These are phyloP conservation scores for Pandion haliaetus DNA, from an alignment of 2,113 vertebrate species.

Conservation along the genomic window DNA sequence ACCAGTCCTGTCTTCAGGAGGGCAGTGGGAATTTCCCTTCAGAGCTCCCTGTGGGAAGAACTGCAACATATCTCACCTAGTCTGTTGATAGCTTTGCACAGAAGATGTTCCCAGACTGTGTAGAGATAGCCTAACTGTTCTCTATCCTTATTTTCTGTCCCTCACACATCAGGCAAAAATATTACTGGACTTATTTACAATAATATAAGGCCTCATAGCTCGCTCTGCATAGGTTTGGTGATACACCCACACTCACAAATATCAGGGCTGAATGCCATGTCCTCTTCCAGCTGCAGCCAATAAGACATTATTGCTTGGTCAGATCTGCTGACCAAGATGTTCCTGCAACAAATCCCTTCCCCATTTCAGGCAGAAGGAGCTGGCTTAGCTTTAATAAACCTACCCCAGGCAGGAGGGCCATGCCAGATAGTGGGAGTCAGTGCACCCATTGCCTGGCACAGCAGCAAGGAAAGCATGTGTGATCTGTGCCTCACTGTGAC, in stretches of 20 bases:
- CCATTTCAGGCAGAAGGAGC: background rate
- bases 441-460: background rate
- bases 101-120: background rate
- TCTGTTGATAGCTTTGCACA: background rate
- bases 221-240: background rate
- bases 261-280: background rate
- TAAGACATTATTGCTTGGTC: background rate
- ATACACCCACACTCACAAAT: background rate
- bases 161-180: background rate
- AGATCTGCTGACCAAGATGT: background rate
- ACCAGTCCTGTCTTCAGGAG: background rate
- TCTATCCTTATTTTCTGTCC: background rate
- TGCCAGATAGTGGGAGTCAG: background rate
- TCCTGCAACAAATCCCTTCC: background rate
- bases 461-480: background rate
- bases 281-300: background rate
- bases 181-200: background rate
- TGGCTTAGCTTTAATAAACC: background rate
- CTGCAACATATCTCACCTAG: background rate
- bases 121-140: background rate
- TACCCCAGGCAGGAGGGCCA: background rate
- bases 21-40: background rate
- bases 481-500: background rate
- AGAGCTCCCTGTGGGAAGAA: background rate
- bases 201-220: background rate